phyloP scores from a whole-genome alignment of 2,888 invertebrate genomes.

The Sarcophaga carnaria region DNA sequence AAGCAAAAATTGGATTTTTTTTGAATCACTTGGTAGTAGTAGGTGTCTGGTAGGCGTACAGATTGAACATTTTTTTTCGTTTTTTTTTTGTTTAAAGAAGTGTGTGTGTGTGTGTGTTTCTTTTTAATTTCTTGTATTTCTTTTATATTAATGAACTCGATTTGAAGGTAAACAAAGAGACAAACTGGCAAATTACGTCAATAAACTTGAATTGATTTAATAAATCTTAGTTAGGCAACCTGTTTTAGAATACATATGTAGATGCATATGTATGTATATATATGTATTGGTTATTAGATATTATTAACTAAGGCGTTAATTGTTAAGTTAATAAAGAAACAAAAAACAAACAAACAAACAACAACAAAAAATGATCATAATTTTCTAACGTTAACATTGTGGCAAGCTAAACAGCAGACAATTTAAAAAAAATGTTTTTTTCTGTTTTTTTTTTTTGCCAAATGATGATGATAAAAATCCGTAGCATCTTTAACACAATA shows the following conservation, averaged over 20 bases:
- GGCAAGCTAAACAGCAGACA: background rate
- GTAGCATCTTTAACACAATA: constrained; percentile 31
- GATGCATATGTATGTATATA: background rate
- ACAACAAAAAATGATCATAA: background rate
- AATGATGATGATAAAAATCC: constrained; percentile 11
- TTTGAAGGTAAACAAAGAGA: constrained; percentile 18
- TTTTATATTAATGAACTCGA: constrained; percentile 18
- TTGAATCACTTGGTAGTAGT: constrained; percentile 22
- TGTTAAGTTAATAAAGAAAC: constrained; percentile 24
- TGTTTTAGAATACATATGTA: constrained; percentile 41
- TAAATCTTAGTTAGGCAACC: constrained; percentile 49
- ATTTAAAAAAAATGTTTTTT: constrained; percentile 32
- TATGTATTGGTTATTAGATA: constrained; percentile 16
- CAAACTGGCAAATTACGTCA: constrained; percentile 45
- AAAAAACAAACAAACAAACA: background rate
- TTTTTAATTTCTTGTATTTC: constrained; percentile 1
- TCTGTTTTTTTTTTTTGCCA: background rate
- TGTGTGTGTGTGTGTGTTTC: too few species aligned
- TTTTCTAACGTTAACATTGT: background rate
- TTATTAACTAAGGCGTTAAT: constrained; percentile 59
- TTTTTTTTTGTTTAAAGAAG: too few species aligned
- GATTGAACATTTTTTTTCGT: constrained; percentile 30
- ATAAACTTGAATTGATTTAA: constrained; percentile 60
- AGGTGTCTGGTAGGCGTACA: constrained; percentile 63
- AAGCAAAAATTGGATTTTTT: background rate